Evolutionary conservation across 2,797 vertebrate genomes (phyloP).

Genomic region (Otolemur crassicaudatus): DNA sequence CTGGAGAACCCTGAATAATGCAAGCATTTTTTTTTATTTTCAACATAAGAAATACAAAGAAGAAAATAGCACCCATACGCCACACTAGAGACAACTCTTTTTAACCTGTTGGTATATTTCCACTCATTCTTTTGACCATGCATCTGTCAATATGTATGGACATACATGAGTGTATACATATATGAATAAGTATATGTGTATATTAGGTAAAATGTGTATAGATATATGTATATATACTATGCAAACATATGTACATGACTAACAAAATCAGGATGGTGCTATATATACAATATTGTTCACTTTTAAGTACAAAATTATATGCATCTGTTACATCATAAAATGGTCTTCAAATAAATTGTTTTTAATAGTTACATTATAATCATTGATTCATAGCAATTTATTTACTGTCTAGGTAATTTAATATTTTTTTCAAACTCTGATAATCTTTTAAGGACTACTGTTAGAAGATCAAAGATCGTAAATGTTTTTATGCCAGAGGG

Average conservation of each 20-base stretch:
- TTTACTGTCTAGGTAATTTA: background rate
- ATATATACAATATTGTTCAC: background rate
- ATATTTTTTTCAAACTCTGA: background rate
- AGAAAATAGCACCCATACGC: constrained; percentile 13
- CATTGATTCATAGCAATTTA: background rate
- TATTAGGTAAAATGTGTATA: background rate
- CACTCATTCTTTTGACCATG: background rate
- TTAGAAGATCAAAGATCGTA: background rate
- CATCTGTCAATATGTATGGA: background rate
- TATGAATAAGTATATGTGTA: background rate
- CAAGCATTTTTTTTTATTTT: background rate
- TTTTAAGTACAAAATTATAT: background rate
- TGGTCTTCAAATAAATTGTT: background rate
- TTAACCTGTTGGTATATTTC: background rate
- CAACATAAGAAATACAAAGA: background rate
- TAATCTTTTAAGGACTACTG: background rate
- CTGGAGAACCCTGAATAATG: background rate
- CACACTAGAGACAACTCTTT: background rate
- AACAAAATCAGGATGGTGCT: background rate
- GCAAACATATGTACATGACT: background rate
- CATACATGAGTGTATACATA: background rate
- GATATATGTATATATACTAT: background rate
- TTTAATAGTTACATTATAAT: background rate
- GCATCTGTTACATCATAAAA: background rate
- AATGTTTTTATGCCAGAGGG: background rate